Evolutionary conservation across 2,888 invertebrate species (phyloP).

Genomic region (Archaeoteleia sp.): DNA sequence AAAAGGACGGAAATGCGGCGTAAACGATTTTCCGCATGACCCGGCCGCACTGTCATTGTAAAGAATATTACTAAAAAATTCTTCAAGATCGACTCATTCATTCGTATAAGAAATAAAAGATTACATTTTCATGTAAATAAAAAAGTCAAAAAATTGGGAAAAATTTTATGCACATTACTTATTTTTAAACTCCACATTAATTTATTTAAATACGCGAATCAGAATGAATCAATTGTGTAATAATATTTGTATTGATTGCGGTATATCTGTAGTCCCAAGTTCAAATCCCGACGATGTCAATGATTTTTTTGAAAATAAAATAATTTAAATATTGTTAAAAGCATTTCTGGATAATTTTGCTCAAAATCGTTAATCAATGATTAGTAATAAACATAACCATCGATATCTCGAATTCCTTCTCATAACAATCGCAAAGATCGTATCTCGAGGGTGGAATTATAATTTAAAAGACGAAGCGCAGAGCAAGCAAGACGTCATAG

Average conservation of each 20-base stretch:
- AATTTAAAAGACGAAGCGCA: conserved; percentile 34
- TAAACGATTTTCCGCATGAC: no score
- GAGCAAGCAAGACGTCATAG: conserved; percentile 46
- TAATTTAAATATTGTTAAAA: neutral
- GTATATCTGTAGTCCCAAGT: no score
- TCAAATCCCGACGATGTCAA: no score
- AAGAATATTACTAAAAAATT: conserved; percentile 19
- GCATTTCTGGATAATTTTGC: neutral
- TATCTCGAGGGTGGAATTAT: conserved; percentile 20
- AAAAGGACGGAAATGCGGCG: no score
- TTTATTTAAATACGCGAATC: no score
- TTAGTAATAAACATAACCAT: conserved; percentile 12
- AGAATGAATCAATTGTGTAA: no score
- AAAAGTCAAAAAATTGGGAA: neutral
- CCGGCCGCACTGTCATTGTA: conserved; percentile 15
- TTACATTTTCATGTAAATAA: no score
- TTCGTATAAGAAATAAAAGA: neutral
- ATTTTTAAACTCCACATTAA: no score
- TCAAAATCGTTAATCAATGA: neutral
- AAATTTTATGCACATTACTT: neutral
- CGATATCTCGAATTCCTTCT: conserved; percentile 5
- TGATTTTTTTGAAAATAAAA: neutral
- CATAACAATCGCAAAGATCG: conserved; percentile 27
- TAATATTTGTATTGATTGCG: no score
- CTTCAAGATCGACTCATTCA: neutral